Evolutionary conservation across 2,888 invertebrate species (phyloP).

Genomic region (Therioaphis trifolii): DNA sequence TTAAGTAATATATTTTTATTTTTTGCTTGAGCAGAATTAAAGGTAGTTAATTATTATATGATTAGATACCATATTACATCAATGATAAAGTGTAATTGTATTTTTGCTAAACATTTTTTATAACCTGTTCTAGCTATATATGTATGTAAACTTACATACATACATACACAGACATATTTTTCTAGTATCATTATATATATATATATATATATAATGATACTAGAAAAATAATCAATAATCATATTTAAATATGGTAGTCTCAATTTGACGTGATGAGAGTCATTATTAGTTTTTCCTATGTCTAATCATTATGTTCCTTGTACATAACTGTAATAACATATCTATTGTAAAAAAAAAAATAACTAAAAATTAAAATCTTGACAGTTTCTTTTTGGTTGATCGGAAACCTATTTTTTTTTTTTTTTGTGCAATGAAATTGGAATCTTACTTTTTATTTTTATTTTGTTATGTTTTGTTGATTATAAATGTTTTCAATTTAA

Average conservation of each 20-base stretch:
- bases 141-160: too few species aligned
- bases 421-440: constrained; percentile 55
- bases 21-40: constrained; percentile 51
- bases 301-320: constrained; percentile 60
- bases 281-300: constrained; percentile 49
- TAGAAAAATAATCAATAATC: constrained; percentile 27
- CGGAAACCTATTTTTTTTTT: constrained; percentile 46
- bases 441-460: constrained; percentile 45
- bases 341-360: constrained; percentile 44
- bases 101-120: constrained; percentile 52
- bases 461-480: constrained; percentile 55
- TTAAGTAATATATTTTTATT: constrained; percentile 39
- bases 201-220: neutral
- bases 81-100: constrained; percentile 48
- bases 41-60: constrained; percentile 46
- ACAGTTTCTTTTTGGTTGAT: constrained; percentile 42
- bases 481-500: constrained; percentile 58
- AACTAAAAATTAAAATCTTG: constrained; percentile 33
- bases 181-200: too few species aligned
- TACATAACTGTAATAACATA: constrained; percentile 56
- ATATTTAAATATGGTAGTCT: neutral
- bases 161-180: neutral
- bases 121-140: constrained; percentile 21
- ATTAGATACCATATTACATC: constrained; percentile 30
- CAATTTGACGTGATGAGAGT: constrained; percentile 33